Percentiles rank a stretch among this genome's conserved stretches.
Evolutionary conservation across 2,113 vertebrate species (phyloP).

Genomic region (Corythoichthys intestinalis): DNA sequence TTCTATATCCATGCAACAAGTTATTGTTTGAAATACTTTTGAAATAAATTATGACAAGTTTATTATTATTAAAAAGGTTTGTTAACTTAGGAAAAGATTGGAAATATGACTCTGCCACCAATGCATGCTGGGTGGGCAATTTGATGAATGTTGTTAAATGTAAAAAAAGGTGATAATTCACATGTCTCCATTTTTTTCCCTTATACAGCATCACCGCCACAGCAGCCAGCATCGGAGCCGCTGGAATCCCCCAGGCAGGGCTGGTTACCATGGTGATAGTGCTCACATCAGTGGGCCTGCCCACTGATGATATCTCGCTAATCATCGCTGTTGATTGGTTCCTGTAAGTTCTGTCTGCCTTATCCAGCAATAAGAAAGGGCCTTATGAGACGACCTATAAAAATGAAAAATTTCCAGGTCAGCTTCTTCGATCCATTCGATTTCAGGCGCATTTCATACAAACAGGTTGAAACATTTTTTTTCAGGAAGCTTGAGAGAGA

Average conservation of each 20-base stretch:
- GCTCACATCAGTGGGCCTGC: slow-evolving; percentile 92
- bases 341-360: slow-evolving; percentile 81
- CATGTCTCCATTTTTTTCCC: not conserved
- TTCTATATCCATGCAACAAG: too few relatives aligned
- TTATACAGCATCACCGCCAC: slow-evolving; percentile 89
- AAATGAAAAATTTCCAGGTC: not conserved
- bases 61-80: too few relatives aligned
- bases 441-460: not conserved
- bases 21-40: too few relatives aligned
- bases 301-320: slow-evolving; percentile 92
- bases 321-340: slow-evolving; percentile 99
- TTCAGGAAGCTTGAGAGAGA: not conserved
- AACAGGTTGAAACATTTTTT: not conserved
- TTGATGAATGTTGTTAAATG: not conserved
- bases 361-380: too few relatives aligned
- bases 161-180: not conserved
- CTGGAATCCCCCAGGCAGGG: slow-evolving; percentile 95
- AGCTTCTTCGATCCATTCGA: not conserved
- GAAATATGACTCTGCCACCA: not conserved
- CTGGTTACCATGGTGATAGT: slow-evolving; percentile 98
- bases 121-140: not conserved
- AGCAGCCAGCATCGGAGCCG: slow-evolving; percentile 94
- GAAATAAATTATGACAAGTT: too few relatives aligned
- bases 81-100: not conserved
- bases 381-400: not conserved